Evolutionary conservation across 2,797 vertebrate genomes (phyloP).

Genomic region (Prunella strophiata): DNA sequence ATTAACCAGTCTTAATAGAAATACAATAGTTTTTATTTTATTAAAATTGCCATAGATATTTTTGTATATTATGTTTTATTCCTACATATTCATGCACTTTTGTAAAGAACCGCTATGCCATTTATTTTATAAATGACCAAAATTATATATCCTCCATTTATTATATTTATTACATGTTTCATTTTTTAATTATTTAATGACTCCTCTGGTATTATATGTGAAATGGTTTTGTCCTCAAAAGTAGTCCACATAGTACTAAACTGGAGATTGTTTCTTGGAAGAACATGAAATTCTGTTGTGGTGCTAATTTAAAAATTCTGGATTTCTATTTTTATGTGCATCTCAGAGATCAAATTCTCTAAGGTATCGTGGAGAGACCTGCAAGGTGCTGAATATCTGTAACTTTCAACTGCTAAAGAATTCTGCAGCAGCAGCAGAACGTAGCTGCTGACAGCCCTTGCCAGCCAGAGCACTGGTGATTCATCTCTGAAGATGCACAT

Average conservation of each 20-base stretch:
- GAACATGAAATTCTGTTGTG: background rate
- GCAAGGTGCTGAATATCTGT: background rate
- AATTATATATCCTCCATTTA: background rate
- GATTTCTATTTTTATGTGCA: background rate
- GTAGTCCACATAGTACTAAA: background rate
- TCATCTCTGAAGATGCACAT: background rate
- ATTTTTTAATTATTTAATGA: background rate
- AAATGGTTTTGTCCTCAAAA: background rate
- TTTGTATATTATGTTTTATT: background rate
- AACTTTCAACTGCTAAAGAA: background rate
- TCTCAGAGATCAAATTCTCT: background rate
- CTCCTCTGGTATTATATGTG: background rate
- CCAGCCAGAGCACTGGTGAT: background rate
- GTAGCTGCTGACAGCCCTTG: background rate
- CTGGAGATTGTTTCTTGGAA: background rate
- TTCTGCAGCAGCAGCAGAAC: background rate
- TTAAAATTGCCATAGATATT: background rate
- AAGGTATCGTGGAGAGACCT: background rate
- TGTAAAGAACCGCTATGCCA: background rate
- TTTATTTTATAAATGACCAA: background rate
- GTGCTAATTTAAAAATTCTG: background rate
- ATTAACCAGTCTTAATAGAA: background rate
- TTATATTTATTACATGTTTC: background rate
- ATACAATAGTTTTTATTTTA: background rate
- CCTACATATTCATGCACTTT: background rate